Evolutionary conservation across 2,888 invertebrate species (phyloP), one percentile per base, ranked within the genome.

Genomic region (Ypsolopha scabrella): DNA sequence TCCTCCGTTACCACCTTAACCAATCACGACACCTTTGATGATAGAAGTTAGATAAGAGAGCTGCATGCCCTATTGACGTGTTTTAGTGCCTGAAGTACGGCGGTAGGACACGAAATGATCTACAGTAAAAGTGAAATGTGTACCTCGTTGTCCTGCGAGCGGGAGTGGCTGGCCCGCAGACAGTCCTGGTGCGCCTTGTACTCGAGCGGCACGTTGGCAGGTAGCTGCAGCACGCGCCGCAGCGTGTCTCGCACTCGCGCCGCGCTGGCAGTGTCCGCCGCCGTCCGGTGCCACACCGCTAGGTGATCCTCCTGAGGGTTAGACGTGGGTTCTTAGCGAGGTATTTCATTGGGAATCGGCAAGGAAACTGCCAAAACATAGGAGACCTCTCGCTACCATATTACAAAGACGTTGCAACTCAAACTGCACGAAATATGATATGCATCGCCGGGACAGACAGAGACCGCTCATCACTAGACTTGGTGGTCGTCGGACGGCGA

Each of bases 281-380:
- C 96, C 61, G 96, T 97, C 78, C 95, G 92, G 85, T 98, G 98
- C 98, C 99, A 99, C 66, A 99, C 92, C 60, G 97, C 96, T 68
- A 99, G 90, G 74, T 97, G 94, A 75, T 98, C 98, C 85, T 98
- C 98, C 94, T 96, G 70, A 0, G 35, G 62, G 63, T 58, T 9
- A 37, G 24, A 46, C 7, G 2, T 39, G 39, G 43, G n/a, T 34
- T 48, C 10, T 38, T 39, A 38, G 11, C 7, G 10, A 41, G 41
- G 24, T 24, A 3, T 24, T 24, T 24, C 4, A 39, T n/a, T 11
- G 11, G 10, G 39, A 39, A 39, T 39, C 11, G 11, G 10, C 6
- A 6, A 39, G 10, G 39, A 39, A 39, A 3, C 11, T 39, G 3
- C 11, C 2, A 39, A 39, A 39, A n/a, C 1, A 39, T 39, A 3